A percentile compares a stretch with the other conserved stretches of the same genome.
Evolutionary conservation across 2,888 invertebrate species (phyloP).

Genomic region (Ephialtes manifestator): DNA sequence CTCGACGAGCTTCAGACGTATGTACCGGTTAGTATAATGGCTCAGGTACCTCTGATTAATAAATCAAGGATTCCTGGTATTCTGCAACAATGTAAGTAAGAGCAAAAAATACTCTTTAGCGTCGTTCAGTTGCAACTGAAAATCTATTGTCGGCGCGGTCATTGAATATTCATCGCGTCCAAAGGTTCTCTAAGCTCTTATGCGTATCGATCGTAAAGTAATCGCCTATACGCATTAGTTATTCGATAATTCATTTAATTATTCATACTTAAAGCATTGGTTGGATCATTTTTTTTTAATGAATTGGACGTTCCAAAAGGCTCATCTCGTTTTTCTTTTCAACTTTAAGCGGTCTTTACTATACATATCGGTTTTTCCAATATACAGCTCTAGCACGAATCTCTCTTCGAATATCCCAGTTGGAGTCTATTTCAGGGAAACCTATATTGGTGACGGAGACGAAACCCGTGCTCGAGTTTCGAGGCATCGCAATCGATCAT

Average conservation of each 20-base stretch:
- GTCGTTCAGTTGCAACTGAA: background rate
- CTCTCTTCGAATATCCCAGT: conserved; percentile 1
- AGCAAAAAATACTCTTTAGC: conserved; percentile 19
- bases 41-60: conserved; percentile 34
- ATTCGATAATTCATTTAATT: background rate
- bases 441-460: conserved; percentile 54
- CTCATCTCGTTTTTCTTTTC: background rate
- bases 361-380: background rate
- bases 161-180: conserved; percentile 38
- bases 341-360: background rate
- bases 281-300: background rate
- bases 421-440: conserved; percentile 53
- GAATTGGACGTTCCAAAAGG: background rate
- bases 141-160: conserved; percentile 24
- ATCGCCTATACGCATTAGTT: background rate
- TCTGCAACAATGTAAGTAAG: background rate
- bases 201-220: conserved; percentile 10
- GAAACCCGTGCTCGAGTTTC: conserved; percentile 43
- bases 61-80: conserved; percentile 48
- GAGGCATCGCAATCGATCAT: conserved; percentile 60
- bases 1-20: no score
- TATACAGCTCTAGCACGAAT: conserved; percentile 10
- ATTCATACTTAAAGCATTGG: background rate
- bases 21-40: no score
- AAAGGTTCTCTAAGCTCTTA: background rate